A percentile compares a stretch with the other conserved stretches of the same genome.
Conservation (phyloP, 2,797 vertebrate genomes). For the Zenarchopterus dispar region DNA sequence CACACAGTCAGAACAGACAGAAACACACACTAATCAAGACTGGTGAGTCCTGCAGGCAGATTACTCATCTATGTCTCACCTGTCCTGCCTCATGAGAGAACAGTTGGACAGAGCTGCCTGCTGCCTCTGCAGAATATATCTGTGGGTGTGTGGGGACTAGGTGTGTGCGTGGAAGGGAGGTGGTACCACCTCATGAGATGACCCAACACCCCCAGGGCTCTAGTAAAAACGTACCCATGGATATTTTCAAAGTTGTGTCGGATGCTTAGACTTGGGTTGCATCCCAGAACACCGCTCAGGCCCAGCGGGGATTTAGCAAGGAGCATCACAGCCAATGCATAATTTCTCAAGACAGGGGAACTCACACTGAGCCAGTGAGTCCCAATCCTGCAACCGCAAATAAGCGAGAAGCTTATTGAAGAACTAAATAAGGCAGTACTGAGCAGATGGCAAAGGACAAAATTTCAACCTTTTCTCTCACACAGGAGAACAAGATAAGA, state of each 20-base stretch:
- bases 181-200: background rate
- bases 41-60: constrained; percentile 46
- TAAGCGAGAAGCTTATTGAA: constrained; percentile 65
- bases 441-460: constrained; percentile 29
- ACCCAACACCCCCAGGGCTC: constrained; percentile 19
- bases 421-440: constrained; percentile 59
- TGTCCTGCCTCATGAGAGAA: constrained; percentile 49
- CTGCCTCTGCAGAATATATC: constrained; percentile 54
- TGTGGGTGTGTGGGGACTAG: constrained; percentile 16
- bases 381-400: constrained; percentile 65
- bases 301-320: constrained; percentile 77
- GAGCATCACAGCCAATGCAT: constrained; percentile 74
- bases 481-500: constrained; percentile 47
- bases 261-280: constrained; percentile 79
- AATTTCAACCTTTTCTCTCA: constrained; percentile 34
- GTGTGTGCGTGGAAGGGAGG: background rate
- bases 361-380: constrained; percentile 74
- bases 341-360: constrained; percentile 76
- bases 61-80: constrained; percentile 61
- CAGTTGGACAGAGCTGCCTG: constrained; percentile 40
- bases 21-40: constrained; percentile 54
- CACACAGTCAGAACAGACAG: constrained; percentile 31
- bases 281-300: constrained; percentile 72
- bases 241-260: constrained; percentile 77
- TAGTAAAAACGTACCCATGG: constrained; percentile 65